Evolutionary conservation across 2,797 vertebrate genomes (phyloP).

Genomic region (Sebastes glaucus): DNA sequence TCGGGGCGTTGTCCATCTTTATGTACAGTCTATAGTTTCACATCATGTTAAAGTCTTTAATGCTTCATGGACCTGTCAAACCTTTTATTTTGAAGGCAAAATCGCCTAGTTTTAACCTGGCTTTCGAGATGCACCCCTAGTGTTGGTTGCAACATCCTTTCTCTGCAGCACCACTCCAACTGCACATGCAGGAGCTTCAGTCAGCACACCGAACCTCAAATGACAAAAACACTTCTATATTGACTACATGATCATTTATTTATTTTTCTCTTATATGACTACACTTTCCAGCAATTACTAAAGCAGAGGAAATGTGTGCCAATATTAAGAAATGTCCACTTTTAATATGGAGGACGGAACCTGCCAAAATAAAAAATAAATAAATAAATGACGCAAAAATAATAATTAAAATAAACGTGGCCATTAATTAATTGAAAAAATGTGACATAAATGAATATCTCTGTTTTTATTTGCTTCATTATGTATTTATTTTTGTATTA

Average conservation of each 20-base stretch:
- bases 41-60: too few species aligned
- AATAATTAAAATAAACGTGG: too few species aligned
- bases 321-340: background rate
- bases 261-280: background rate
- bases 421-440: too few species aligned
- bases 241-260: background rate
- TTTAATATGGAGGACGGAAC: background rate
- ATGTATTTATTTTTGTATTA: too few species aligned
- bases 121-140: too few species aligned
- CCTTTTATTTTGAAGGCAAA: slow-evolving; percentile 16
- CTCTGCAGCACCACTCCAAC: background rate
- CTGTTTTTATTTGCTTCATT: too few species aligned
- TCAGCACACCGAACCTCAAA: background rate
- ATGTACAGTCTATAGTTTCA: too few species aligned
- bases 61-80: background rate
- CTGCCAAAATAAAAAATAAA: too few species aligned
- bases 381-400: too few species aligned
- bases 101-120: background rate
- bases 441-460: too few species aligned
- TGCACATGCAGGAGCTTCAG: background rate
- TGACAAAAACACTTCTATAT: background rate
- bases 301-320: background rate
- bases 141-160: background rate
- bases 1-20: too few species aligned
- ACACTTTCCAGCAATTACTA: background rate